phyloP scores from a whole-genome alignment of 2,888 invertebrate species.

The Cyrtodaria siliqua region DNA sequence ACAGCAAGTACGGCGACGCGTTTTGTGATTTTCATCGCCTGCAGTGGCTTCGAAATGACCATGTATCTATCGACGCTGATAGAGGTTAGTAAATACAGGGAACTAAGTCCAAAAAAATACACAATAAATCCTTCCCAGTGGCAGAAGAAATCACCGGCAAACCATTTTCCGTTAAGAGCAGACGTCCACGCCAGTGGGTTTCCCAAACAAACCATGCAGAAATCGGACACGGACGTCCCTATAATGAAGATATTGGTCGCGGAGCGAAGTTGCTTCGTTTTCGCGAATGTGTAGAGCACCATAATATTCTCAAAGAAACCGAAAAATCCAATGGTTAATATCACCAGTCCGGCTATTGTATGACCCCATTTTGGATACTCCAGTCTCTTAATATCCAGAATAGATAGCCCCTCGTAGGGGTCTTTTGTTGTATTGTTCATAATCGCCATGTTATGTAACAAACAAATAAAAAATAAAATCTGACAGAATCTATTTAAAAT shows the following conservation, averaged over 20 bases:
- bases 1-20: conserved; percentile 63
- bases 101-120: conserved; percentile 74
- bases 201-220: conserved; percentile 69
- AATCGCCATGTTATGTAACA: conserved; percentile 2
- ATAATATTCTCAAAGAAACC: conserved; percentile 68
- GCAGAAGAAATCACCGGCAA: conserved; percentile 68
- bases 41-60: conserved; percentile 76
- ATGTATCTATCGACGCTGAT: conserved; percentile 79
- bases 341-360: conserved; percentile 30
- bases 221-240: conserved; percentile 69
- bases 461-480: neutral
- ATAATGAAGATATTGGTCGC: conserved; percentile 78
- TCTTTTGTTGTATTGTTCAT: conserved; percentile 8
- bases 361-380: conserved; percentile 42
- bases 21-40: conserved; percentile 67
- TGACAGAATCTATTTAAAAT: no score
- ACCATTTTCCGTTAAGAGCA: conserved; percentile 64
- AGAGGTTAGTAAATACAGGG: conserved; percentile 76
- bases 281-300: conserved; percentile 66
- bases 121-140: conserved; percentile 75
- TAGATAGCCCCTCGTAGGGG: conserved; percentile 25
- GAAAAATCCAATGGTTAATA: conserved; percentile 44
- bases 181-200: conserved; percentile 64
- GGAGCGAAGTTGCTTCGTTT: conserved; percentile 71
- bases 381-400: conserved; percentile 39